Conservation (phyloP, 2,888 invertebrate genomes). For the Palloptera scutellata region DNA sequence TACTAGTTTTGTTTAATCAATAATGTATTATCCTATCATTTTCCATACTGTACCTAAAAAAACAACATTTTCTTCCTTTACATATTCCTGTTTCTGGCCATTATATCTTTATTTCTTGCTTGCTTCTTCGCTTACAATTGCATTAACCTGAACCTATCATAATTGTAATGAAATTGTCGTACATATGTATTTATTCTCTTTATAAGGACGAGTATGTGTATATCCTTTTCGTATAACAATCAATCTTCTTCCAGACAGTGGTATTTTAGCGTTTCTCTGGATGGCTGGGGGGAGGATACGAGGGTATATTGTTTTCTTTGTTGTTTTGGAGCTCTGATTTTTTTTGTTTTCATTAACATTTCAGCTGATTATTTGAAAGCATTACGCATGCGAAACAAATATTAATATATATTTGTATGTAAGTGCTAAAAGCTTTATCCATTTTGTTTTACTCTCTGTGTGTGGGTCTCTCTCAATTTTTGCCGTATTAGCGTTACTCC, state of each 20-base stretch:
- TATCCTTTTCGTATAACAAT: background rate
- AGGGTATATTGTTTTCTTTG: no score
- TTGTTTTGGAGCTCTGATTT: no score
- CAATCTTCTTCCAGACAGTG: background rate
- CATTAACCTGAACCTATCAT: constrained; percentile 3
- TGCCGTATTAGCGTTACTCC: no score
- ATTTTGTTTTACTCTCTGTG: no score
- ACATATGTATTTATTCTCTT: background rate
- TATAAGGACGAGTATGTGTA: background rate
- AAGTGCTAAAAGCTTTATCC: no score
- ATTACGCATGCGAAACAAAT: no score
- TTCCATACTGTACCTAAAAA: no score
- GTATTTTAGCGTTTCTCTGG: background rate
- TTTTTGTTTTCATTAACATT: no score
- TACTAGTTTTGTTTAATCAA: background rate
- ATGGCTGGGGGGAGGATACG: background rate
- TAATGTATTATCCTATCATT: background rate
- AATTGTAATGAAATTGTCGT: constrained; percentile 16
- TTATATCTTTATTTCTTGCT: background rate
- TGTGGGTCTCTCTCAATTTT: no score
- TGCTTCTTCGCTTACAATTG: background rate
- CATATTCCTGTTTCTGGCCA: background rate
- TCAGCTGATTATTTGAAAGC: no score
- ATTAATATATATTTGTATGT: no score
- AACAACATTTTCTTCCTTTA: background rate